A percentile compares a stretch with the other conserved stretches of the same genome.
phyloP scores from a whole-genome alignment of 2,113 vertebrate species.

The Chrysochloris asiatica region DNA sequence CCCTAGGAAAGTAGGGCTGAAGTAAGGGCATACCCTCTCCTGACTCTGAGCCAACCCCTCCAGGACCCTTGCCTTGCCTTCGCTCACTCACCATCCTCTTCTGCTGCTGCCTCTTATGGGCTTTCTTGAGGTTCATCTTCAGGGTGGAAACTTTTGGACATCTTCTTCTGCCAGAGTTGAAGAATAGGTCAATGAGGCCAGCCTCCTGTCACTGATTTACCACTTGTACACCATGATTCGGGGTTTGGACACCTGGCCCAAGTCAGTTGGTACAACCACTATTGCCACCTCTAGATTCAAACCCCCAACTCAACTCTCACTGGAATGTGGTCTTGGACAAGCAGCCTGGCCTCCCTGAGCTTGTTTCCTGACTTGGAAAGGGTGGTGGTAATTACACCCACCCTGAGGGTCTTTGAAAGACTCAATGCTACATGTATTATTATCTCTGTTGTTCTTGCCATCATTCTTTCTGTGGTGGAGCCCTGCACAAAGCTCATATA shows the following conservation, averaged over 20 bases:
- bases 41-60: no score
- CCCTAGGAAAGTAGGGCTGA: no score
- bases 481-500: background rate
- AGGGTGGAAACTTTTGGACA: slow-evolving; percentile 92
- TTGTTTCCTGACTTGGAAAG: background rate
- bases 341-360: background rate
- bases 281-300: background rate
- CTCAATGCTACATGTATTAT: background rate
- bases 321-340: background rate
- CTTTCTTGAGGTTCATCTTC: slow-evolving; percentile 91
- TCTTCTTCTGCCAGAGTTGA: slow-evolving; percentile 86
- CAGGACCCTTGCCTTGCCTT: no score
- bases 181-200: background rate
- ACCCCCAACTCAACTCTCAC: background rate
- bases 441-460: no score
- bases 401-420: background rate
- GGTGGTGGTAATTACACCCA: background rate
- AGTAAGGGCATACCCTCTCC: no score
- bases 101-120: slow-evolving; percentile 92
- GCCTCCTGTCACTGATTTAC: background rate
- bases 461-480: background rate
- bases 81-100: slow-evolving; percentile 89
- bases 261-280: background rate
- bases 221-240: background rate
- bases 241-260: background rate